These are phyloP conservation scores for Oophaga sylvatica DNA, from an alignment of 2,797 vertebrate genomes.

Conservation along the genomic window DNA sequence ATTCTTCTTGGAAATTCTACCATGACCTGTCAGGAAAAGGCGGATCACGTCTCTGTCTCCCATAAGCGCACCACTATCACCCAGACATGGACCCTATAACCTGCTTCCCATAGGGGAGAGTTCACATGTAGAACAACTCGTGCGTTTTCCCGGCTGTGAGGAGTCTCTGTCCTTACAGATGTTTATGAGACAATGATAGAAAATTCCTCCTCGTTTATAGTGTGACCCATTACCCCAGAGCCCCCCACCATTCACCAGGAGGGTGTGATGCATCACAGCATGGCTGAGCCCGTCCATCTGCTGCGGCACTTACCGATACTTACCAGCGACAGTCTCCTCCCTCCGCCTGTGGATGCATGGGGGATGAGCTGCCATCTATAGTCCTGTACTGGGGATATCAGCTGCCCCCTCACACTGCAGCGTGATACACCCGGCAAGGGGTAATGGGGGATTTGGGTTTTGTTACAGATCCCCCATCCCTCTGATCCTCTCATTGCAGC, in stretches of 20 bases:
- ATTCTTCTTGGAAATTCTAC: no score
- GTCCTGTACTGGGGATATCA: neutral
- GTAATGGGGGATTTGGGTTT: neutral
- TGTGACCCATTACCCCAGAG: slow-evolving; percentile 22
- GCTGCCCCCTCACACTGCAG: neutral
- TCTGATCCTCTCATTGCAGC: no score
- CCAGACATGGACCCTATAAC: neutral
- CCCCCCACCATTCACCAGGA: neutral
- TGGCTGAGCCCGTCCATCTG: neutral
- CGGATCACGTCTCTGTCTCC: no score
- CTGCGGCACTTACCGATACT: no score
- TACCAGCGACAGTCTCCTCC: no score
- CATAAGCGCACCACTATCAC: neutral
- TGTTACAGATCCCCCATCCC: no score
- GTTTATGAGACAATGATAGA: slow-evolving; percentile 10
- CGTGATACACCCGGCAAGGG: neutral
- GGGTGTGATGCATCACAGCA: slow-evolving; percentile 16
- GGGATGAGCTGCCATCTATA: neutral
- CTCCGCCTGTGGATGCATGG: neutral
- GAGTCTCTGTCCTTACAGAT: slow-evolving; percentile 15
- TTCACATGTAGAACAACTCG: neutral
- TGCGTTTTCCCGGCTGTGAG: slow-evolving; percentile 1
- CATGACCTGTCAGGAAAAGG: no score
- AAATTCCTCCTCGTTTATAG: slow-evolving; percentile 8
- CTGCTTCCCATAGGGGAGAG: neutral